Conservation (phyloP, 2,113 vertebrate genomes). For the Stegostoma tigrinum region DNA sequence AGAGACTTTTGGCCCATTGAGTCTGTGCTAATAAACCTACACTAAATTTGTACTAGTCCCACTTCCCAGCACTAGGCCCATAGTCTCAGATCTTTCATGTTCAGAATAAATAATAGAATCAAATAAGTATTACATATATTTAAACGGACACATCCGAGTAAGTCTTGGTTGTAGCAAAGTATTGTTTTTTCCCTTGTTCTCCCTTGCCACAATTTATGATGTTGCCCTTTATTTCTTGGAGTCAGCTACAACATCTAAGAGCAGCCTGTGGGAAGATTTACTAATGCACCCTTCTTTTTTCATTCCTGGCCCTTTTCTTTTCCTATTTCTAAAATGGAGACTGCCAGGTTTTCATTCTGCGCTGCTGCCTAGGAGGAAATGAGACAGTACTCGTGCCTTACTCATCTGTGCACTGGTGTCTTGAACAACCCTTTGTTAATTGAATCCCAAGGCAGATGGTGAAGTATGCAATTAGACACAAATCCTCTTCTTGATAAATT, state of each 20-base stretch:
- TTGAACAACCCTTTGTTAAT: not conserved
- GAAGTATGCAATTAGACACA: not conserved
- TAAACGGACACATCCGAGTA: not conserved
- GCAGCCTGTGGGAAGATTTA: not conserved
- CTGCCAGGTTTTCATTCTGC: not conserved
- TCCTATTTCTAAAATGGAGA: not conserved
- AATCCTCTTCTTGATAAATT: not conserved
- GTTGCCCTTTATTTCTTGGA: not conserved
- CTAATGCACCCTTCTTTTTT: not conserved
- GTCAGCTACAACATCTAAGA: not conserved
- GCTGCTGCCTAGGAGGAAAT: no score
- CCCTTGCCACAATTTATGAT: not conserved
- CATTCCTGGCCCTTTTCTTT: no score
- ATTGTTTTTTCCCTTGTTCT: not conserved
- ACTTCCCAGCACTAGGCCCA: no score
- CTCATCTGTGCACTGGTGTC: not conserved
- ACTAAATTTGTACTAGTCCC: no score
- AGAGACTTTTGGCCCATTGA: no score
- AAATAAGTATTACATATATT: not conserved
- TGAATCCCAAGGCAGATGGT: not conserved
- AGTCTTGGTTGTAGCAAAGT: not conserved
- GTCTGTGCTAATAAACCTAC: no score
- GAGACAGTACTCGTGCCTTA: not conserved
- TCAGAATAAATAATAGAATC: not conserved
- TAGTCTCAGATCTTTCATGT: not conserved